Base-by-base conservation (phyloP, 2,888 invertebrate species). In the Clanis bilineata region DNA sequence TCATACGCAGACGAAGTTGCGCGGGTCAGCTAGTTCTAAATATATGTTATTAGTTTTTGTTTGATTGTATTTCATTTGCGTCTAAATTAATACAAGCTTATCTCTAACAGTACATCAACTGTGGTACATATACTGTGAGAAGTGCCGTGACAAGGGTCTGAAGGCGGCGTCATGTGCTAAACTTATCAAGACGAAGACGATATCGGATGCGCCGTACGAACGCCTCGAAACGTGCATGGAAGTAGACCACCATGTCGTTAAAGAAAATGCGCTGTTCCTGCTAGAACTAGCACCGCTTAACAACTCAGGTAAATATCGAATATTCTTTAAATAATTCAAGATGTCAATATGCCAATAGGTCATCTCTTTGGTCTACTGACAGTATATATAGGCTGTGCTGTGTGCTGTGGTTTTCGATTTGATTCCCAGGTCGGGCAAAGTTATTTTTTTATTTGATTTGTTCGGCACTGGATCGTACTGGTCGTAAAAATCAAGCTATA, bases 51-150 rank as follows among this genome's bases (percentile, higher is more conserved):
- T 41, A 18, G 7, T 41, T 18, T 18, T 15, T 41, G 5, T 41
- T 9, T 1, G 4, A 41, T 39, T 39, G 4, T 15, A 39, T n/a
- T 18, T 4, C 41, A 4, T 41, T 15, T n/a, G 3, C 10, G 15
- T 18, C 6, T 1, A 36, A 15, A 56, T 7, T 43, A 45, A 15
- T 38, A 41, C 47, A 39, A 54, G 22, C 23, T 28, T 57, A 62
- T 18, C 58, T 63, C 28, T 15, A 25, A n/a, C 76, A 92, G 93
- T 91, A 54, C 94, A 94, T 44, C 95, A 95, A 65, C 95, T 97
- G 15, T 98, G 98, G 97, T 99, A 98, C 84, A 93, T 98, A 28
- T 95, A 97, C 80, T 99, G 99, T 87, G 97, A 98, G 78, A 93
- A 93, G 47, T 99, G 99, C 79, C 95, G 98, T 7, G 97, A 97